Percentiles rank a stretch among this genome's conserved stretches.
These are phyloP conservation scores for Girardinichthys multiradiatus DNA, from an alignment of 2,113 vertebrate species.

Conservation along the genomic window DNA sequence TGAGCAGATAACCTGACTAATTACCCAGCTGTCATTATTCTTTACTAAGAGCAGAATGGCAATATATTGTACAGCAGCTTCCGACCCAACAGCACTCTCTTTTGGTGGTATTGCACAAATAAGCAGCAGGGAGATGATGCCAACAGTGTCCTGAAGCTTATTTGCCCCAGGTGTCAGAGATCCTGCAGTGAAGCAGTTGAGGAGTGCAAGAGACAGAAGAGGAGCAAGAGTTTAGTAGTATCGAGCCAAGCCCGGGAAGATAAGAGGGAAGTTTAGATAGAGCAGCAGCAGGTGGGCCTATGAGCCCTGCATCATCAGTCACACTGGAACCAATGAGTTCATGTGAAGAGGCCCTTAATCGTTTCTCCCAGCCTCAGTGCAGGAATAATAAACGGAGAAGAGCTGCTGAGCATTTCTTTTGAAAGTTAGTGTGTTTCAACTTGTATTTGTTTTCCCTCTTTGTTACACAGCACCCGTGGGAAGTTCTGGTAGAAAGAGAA, in stretches of 20 bases:
- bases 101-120: conserved; percentile 47
- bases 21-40: neutral
- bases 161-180: conserved; percentile 29
- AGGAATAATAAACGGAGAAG: conserved; percentile 34
- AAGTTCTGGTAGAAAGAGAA: conserved; percentile 1
- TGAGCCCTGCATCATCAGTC: conserved; percentile 45
- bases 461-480: conserved; percentile 44
- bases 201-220: conserved; percentile 13
- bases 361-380: conserved; percentile 9
- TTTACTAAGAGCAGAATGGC: neutral
- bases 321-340: conserved; percentile 48
- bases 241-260: conserved; percentile 20
- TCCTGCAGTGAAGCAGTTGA: conserved; percentile 25
- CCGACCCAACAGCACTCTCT: conserved; percentile 65
- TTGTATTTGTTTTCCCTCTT: conserved; percentile 22
- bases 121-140: conserved; percentile 39
- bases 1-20: neutral
- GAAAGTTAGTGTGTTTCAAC: conserved; percentile 7
- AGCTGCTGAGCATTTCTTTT: conserved; percentile 29
- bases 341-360: conserved; percentile 16
- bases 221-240: conserved; percentile 25
- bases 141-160: conserved; percentile 17
- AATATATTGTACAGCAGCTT: conserved; percentile 19
- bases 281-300: conserved; percentile 46
- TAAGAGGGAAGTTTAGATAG: conserved; percentile 35